Base-by-base conservation (phyloP, 2,797 vertebrate species). In the Mus caroli region DNA sequence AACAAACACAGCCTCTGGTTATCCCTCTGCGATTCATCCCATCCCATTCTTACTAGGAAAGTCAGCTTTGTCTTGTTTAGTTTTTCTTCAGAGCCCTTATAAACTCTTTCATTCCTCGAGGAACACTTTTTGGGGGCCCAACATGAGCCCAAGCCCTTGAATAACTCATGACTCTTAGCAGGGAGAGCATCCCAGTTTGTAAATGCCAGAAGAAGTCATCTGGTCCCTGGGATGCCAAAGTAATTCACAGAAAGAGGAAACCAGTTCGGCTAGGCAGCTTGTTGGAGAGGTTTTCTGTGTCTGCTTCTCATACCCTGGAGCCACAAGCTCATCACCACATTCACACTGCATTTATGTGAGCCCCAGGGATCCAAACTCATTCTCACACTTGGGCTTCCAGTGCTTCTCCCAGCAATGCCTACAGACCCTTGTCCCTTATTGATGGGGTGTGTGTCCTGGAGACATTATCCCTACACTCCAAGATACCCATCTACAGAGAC, bases 81-180 rank as follows among this genome's bases (percentile, higher is more conserved):
- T 17, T 88, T 78, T 76, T 60, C 26, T 84, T 92, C 69, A 95
- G 88, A 94, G 76, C 6, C 4, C 46, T 86, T 87, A 58, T 50
- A 77, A 88, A 84, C 40, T 37, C 52, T 82, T 82, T 7, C 54
- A 76, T 83, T 54, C 80, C 31, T 20, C 14, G 31, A 83, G 37
- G 78, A 76, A 87, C 64, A 64, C 22, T 28, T 92, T 75, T 46
- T 54, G 62, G 62, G n/a, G 62, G n/a, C 14, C 31, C 58, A 88
- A 91, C 26, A 46, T 20, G 6, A 19, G 26, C 6, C 67, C 50
- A 5, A 9, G 31, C 3, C 24, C 40, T 58, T 1, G 26, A 34
- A 9, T 58, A 40, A 79, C 10, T 92, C 69, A 67, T 43, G 58
- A 10, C 64, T 46, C 20, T 43, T 64, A 76, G 28, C 37, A 88